Evolutionary conservation across 1,140 invertebrate genomes (phyloP).

Genomic region (Heliconius himera): DNA sequence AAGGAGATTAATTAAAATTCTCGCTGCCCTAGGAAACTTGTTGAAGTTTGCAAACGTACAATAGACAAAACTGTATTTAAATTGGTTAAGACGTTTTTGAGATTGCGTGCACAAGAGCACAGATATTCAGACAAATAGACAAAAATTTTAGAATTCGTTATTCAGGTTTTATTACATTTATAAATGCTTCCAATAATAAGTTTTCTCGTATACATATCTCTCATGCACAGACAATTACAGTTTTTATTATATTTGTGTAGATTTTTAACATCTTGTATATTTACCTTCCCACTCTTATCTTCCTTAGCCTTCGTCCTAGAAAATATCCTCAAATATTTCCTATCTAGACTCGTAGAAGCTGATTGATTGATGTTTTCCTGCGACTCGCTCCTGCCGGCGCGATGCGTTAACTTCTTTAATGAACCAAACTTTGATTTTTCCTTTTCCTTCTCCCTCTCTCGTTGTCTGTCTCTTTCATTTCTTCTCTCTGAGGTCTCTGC

Average conservation of each 20-base stretch:
- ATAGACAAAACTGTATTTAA: no score
- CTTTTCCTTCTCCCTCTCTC: slow-evolving; percentile 72
- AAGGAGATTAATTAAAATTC: no score
- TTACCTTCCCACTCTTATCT: slow-evolving; percentile 60
- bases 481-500: slow-evolving; percentile 52
- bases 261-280: not conserved
- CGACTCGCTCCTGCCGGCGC: slow-evolving; percentile 67
- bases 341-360: slow-evolving; percentile 85
- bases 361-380: slow-evolving; percentile 78
- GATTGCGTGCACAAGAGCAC: no score
- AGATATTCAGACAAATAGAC: no score
- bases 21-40: no score
- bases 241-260: no score
- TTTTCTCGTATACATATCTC: no score
- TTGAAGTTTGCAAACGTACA: no score
- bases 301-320: slow-evolving; percentile 66
- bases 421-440: slow-evolving; percentile 74
- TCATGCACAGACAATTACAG: not conserved
- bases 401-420: slow-evolving; percentile 62
- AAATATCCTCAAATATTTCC: slow-evolving; percentile 86
- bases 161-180: no score
- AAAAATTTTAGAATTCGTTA: no score
- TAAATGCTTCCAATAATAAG: no score
- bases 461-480: slow-evolving; percentile 54
- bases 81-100: no score